Evolutionary conservation across 1,140 invertebrate species (phyloP).

Genomic region (Bombus waltoni): DNA sequence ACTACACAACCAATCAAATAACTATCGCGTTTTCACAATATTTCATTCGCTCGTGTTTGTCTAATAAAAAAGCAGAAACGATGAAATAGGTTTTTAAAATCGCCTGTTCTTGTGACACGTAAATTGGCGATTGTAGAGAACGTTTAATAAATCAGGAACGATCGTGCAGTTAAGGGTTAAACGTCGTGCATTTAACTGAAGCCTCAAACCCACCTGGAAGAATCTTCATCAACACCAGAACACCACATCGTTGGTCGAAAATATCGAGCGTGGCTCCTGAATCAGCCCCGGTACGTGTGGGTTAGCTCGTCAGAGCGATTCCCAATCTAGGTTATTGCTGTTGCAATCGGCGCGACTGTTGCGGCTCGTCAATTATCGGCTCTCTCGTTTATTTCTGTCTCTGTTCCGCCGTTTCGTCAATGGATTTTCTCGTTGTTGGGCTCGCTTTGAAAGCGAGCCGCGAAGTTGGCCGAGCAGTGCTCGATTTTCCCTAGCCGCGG

Average conservation of each 20-base stretch:
- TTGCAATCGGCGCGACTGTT: constrained; percentile 65
- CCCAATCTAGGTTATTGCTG: constrained; percentile 68
- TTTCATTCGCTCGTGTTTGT: too few species aligned
- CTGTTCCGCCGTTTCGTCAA: not conserved
- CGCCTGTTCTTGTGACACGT: too few species aligned
- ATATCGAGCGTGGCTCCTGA: not conserved
- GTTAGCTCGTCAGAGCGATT: constrained; percentile 60
- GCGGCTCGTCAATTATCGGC: constrained; percentile 66
- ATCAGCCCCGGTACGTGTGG: constrained; percentile 26
- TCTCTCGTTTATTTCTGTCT: constrained; percentile 33
- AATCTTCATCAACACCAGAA: not conserved
- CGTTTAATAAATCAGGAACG: too few species aligned
- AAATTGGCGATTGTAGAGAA: too few species aligned
- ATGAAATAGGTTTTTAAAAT: too few species aligned
- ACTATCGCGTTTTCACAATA: too few species aligned
- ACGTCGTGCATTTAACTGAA: too few species aligned
- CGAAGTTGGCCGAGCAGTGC: constrained; percentile 35
- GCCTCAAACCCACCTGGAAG: too few species aligned
- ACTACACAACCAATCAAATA: too few species aligned
- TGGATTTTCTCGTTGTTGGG: constrained; percentile 7
- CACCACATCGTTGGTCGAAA: not conserved
- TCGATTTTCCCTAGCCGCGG: constrained; percentile 44
- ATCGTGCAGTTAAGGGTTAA: too few species aligned
- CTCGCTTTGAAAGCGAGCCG: constrained; percentile 27
- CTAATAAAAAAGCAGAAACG: too few species aligned